Base-by-base conservation (phyloP, 1,140 invertebrate genomes). In the Polyergus mexicanus region DNA sequence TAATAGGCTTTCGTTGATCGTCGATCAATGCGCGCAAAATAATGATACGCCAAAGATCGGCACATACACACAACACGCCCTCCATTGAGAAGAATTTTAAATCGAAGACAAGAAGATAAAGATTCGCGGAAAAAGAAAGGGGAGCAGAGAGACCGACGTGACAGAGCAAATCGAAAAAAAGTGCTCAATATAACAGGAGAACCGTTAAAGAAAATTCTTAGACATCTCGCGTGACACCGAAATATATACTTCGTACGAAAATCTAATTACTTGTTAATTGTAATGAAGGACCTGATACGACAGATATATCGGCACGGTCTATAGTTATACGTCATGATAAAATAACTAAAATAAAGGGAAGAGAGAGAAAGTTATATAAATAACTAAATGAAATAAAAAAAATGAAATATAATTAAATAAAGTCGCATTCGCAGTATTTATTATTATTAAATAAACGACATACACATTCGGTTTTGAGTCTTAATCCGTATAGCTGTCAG, bases 351-450 rank as follows among this genome's bases (percentile, higher is more conserved):
- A 69, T 69, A 41, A 56, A 69, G 19, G 25, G 16, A 22, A 51
- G 22, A 58, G 47, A 58, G 54, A 78, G 22, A 65, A 25, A 62
- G 25, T 74, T 60, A 83, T 77, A 81, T 80, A 77, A 47, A 88
- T 69, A 76, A 58, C 35, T 69, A 60, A 77, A 76, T 58, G 32
- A 78, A 83, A 65, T 47, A 28, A 77, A 77, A 56, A 74, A 63
- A 87, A 84, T 88, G 83, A 91, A 78, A 87, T 86, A 84, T 81
- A 78, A 90, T 89, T 89, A 92, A 93, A 92, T 91, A 92, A 92
- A 93, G 91, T 81, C 84, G 87, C 90, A 84, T 89, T 93, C 87
- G 74, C 91, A 92, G 91, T 94, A 93, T 91, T 92, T 87, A 91
- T 93, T 92, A 91, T 91, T 90, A 92, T 88, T 89, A 85, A 51